phyloP scores from a whole-genome alignment of 2,888 invertebrate genomes.

The Yponomeuta cagnagella region DNA sequence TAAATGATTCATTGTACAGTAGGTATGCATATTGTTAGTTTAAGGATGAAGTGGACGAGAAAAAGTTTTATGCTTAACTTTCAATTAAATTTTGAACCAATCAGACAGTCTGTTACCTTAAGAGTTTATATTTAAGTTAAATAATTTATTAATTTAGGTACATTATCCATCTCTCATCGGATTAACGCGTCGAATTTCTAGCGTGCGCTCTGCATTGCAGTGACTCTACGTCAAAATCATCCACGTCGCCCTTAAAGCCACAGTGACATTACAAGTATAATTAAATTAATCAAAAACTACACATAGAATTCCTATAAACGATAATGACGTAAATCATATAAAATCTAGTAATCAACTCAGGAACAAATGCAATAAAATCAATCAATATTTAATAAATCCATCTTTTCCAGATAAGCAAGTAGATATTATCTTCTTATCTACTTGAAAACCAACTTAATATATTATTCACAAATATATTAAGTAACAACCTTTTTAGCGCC shows the following conservation, averaged over 20 bases:
- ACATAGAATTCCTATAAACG: slow-evolving; percentile 55
- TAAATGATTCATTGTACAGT: slow-evolving; percentile 67
- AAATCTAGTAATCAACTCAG: slow-evolving; percentile 74
- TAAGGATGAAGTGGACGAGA: slow-evolving; percentile 54
- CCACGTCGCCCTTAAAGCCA: slow-evolving; percentile 52
- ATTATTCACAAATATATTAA: slow-evolving; percentile 62
- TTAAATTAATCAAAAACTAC: slow-evolving; percentile 61
- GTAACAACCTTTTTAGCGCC: slow-evolving; percentile 51
- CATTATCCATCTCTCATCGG: background rate
- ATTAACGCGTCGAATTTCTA: background rate
- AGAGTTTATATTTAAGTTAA: slow-evolving; percentile 7
- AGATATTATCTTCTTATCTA: slow-evolving; percentile 43
- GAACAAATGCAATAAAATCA: slow-evolving; percentile 76
- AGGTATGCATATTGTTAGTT: slow-evolving; percentile 48
- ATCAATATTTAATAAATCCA: slow-evolving; percentile 60
- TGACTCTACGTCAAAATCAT: slow-evolving; percentile 27
- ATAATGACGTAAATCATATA: slow-evolving; percentile 49
- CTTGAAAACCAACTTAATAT: slow-evolving; percentile 62
- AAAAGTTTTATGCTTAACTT: background rate
- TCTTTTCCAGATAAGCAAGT: slow-evolving; percentile 41
- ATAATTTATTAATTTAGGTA: slow-evolving; percentile 15
- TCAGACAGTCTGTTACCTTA: slow-evolving; percentile 12
- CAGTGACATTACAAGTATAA: slow-evolving; percentile 46
- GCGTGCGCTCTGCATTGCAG: background rate
- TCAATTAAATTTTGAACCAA: slow-evolving; percentile 1